Evolutionary conservation across 2,113 vertebrate genomes (phyloP).

Genomic region (Microtus oregoni): DNA sequence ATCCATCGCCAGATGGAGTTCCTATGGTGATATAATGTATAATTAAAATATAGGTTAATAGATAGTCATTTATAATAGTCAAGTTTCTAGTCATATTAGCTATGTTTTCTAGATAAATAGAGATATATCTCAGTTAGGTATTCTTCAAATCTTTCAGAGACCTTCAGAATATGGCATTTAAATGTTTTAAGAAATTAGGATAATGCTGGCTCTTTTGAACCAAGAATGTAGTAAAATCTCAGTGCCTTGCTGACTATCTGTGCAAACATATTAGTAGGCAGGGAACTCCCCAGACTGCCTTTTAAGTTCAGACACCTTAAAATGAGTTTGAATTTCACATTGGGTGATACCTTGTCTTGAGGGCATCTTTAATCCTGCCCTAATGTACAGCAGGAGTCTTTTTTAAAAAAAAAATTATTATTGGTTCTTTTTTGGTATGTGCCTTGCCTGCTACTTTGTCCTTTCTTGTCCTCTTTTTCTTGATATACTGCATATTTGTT

Average conservation of each 20-base stretch:
- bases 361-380: too few relatives aligned
- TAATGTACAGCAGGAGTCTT: neutral
- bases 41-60: too few relatives aligned
- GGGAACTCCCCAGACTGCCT: neutral
- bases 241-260: neutral
- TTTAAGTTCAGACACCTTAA: neutral
- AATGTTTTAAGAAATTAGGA: too few relatives aligned
- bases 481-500: neutral
- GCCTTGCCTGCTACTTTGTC: neutral
- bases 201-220: neutral
- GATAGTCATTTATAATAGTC: too few relatives aligned
- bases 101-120: too few relatives aligned
- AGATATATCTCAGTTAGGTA: too few relatives aligned
- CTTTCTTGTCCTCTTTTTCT: neutral
- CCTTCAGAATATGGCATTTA: too few relatives aligned
- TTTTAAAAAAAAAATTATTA: neutral
- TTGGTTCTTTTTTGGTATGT: neutral
- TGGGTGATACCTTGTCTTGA: neutral
- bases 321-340: neutral
- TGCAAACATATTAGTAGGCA: neutral
- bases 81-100: too few relatives aligned
- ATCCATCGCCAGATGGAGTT: too few relatives aligned
- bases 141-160: too few relatives aligned
- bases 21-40: too few relatives aligned
- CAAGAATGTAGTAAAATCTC: neutral